phyloP scores from a whole-genome alignment of 2,113 vertebrate species.

The Plecotus auritus region DNA sequence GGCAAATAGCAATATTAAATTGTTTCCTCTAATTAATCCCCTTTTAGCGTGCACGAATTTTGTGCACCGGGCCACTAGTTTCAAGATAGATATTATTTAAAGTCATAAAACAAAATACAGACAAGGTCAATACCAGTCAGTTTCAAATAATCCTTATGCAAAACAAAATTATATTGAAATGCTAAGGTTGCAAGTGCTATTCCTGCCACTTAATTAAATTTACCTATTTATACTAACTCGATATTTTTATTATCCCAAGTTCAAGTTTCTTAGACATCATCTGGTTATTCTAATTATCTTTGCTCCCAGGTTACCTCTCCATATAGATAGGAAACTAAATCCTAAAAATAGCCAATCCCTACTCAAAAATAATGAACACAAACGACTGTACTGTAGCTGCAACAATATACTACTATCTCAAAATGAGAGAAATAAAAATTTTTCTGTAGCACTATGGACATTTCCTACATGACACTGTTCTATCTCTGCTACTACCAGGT shows the following conservation, averaged over 20 bases:
- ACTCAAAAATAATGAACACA: constrained; percentile 36
- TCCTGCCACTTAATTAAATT: constrained; percentile 13
- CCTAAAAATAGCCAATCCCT: background rate
- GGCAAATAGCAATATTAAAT: too few relatives aligned
- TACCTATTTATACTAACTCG: background rate
- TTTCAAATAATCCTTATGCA: background rate
- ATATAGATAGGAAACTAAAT: constrained; percentile 8
- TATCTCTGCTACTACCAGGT: background rate
- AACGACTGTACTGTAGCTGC: background rate
- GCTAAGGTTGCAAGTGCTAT: background rate
- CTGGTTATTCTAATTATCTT: constrained; percentile 29
- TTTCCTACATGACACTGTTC: background rate
- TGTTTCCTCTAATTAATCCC: too few relatives aligned
- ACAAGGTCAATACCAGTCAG: background rate
- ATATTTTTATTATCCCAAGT: constrained; percentile 17
- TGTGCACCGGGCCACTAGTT: too few relatives aligned
- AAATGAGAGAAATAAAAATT: constrained; percentile 39
- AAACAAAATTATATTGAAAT: constrained; percentile 40
- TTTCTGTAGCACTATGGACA: background rate
- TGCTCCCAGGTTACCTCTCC: background rate
- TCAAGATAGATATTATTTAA: background rate
- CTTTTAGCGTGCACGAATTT: too few relatives aligned
- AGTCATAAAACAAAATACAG: background rate
- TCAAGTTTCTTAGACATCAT: constrained; percentile 16
- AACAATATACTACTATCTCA: background rate